Evolutionary conservation across 2,888 invertebrate species (phyloP), one percentile per base, ranked within the genome.

Genomic region (Pseudococcus longispinus): DNA sequence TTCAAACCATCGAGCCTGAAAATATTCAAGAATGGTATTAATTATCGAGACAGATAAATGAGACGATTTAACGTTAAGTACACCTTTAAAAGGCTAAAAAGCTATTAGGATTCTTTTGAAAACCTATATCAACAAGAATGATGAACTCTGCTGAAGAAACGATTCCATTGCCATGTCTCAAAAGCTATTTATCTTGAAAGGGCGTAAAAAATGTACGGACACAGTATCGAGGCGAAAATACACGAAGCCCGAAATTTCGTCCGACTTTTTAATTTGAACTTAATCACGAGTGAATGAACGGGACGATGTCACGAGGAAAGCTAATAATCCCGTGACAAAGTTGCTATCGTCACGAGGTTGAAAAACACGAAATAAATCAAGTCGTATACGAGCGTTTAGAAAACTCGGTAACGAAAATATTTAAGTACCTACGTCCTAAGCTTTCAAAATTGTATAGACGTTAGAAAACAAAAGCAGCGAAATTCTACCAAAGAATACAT

Each of bases 281-380:
- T 80, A 42, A 80, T 80, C 77, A 80, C 77, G 42, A 80, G 20
- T n/a, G n/a, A 42, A 20, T 29, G 42, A 80, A 37, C 77, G 77
- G 42, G 77, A 8, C 26, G n/a, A 80, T 42, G 77, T 80, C 77
- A 80, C 77, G 77, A 37, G 37, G 37, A n/a, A 80, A 80, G 37
- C 42, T 29, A 80, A 42, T 80, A 42, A 80, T 80, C 77, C 74
- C 37, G 42, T 80, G 77, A 80, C 77, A 80, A 80, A 80, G 77
- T 80, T 20, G 42, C 77, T 5, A 70, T 37, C 37, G 37, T 70
- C 29, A 15, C 77, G 37, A 23, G 37, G 77, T 80, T 42, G 37
- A 80, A 80, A 80, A 80, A 80, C 77, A 80, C 9, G n/a, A 6
- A 42, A 80, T 80, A 80, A 80, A 80, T 80, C 77, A 80, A 42